These are phyloP conservation scores for Rhipidura dahli DNA, from an alignment of 2,113 vertebrate genomes.

Conservation along the genomic window DNA sequence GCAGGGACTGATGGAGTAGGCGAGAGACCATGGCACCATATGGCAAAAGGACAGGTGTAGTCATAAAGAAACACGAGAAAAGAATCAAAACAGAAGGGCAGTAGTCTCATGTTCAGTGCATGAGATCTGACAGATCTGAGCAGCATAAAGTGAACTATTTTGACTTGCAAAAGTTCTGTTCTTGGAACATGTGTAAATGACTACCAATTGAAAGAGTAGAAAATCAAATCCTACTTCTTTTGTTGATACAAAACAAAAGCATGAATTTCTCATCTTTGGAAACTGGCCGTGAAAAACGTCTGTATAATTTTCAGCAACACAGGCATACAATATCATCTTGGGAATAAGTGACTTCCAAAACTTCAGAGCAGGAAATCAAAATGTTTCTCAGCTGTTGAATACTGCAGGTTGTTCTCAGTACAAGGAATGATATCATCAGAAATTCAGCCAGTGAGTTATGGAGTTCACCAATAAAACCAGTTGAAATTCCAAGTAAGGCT, in stretches of 20 bases:
- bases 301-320: neutral
- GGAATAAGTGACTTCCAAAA: neutral
- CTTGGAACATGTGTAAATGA: neutral
- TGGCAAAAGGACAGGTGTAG: neutral
- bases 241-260: neutral
- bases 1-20: neutral
- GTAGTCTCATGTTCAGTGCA: fast-evolving
- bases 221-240: neutral
- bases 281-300: neutral
- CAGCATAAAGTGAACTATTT: neutral
- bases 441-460: neutral
- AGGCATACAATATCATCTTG: neutral
- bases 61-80: neutral
- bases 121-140: neutral
- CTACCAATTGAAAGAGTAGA: neutral
- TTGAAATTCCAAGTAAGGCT: neutral
- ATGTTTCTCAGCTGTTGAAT: neutral
- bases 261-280: neutral
- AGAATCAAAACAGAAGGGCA: neutral
- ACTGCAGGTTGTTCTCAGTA: neutral
- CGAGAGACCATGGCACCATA: neutral
- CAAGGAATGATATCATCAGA: neutral
- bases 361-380: neutral
- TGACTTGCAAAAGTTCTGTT: neutral
- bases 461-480: neutral